Percentiles rank a stretch among this genome's conserved stretches.
These are phyloP conservation scores for Philereme transversata DNA, from an alignment of 2,888 invertebrate species.

Conservation along the genomic window DNA sequence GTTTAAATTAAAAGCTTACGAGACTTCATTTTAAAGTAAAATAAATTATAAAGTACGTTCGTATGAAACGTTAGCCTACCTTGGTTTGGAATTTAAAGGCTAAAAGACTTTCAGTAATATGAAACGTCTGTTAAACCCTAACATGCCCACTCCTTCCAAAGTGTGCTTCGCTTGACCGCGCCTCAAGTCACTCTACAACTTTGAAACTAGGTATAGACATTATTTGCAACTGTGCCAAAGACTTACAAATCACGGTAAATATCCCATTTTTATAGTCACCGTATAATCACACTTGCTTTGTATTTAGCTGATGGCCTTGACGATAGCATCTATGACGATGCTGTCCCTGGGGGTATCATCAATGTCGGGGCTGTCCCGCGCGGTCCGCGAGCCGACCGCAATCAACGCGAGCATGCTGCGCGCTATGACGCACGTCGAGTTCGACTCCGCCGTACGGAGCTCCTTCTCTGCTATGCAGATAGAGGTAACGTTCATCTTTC, in stretches of 20 bases:
- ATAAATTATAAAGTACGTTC: background rate
- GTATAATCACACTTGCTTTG: too few species aligned
- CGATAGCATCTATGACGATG: slow-evolving; percentile 63
- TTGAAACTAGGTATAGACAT: too few species aligned
- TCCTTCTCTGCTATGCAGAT: slow-evolving; percentile 73
- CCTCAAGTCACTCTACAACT: too few species aligned
- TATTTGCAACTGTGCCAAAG: too few species aligned
- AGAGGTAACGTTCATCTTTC: slow-evolving; percentile 47
- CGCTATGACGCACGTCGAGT: slow-evolving; percentile 57
- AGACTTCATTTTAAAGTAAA: background rate
- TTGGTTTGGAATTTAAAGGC: too few species aligned
- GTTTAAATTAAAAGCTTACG: too few species aligned
- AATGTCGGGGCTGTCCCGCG: slow-evolving; percentile 55
- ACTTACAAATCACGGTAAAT: too few species aligned
- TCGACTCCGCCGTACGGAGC: slow-evolving; percentile 61
- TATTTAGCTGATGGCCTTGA: slow-evolving; percentile 59
- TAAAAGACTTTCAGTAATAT: too few species aligned
- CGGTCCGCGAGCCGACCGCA: slow-evolving; percentile 58
- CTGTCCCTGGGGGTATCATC: slow-evolving; percentile 64
- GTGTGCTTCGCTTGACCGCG: too few species aligned
- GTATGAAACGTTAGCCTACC: background rate
- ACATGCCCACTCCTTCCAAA: too few species aligned
- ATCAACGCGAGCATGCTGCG: slow-evolving; percentile 70
- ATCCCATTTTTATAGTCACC: too few species aligned
- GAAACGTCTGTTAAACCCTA: too few species aligned